Base-by-base conservation (phyloP, 1,140 invertebrate genomes). In the Brevipalpus yothersi region DNA sequence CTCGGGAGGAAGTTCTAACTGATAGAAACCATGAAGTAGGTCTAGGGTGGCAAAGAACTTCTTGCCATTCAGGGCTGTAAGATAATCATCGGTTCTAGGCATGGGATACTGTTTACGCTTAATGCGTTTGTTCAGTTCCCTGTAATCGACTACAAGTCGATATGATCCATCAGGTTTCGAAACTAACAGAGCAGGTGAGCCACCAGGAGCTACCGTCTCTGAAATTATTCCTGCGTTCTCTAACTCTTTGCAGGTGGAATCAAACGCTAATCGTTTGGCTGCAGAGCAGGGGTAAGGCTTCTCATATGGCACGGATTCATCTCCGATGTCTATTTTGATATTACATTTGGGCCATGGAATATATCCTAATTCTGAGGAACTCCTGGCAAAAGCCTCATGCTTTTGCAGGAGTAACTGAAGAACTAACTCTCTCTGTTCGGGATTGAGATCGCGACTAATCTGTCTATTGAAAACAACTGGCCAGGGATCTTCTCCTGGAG, bases 81-180 rank as follows among this genome's bases (percentile, higher is more conserved):
- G 59, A n/a, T n/a, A 40, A 8, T 65, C 63, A 15, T 73, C 71
- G 17, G 77, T 72, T 8, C 65, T 56, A 1, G 73, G 73, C 7
- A 79, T 61, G 62, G 77, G 75, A 65, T 72, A 78, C 45, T 63
- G 67, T 63, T 78, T 73, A 58, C 67, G 65, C 0, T 68, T 66
- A 0, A 69, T 75, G 0, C 57, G 66, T 57, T 17, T 8, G 64
- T 78, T 78, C 19, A 78, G 53, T 15, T 55, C 31, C n/a, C 74
- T 47, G 63, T 70, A 77, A 63, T 77, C 73, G 0, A 76, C 60
- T 62, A 58, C 56, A 41, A 53, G 51, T 10, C 51, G 15, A 21
- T 53, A 53, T 10, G 42, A 43, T 43, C 15, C 15, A 43, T 43
- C 42, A 43, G 42, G 42, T 43, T 43, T 43, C 9, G 42, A 8